Base-by-base conservation (phyloP, 2,888 invertebrate genomes). In the Tricholauxania praeusta region DNA sequence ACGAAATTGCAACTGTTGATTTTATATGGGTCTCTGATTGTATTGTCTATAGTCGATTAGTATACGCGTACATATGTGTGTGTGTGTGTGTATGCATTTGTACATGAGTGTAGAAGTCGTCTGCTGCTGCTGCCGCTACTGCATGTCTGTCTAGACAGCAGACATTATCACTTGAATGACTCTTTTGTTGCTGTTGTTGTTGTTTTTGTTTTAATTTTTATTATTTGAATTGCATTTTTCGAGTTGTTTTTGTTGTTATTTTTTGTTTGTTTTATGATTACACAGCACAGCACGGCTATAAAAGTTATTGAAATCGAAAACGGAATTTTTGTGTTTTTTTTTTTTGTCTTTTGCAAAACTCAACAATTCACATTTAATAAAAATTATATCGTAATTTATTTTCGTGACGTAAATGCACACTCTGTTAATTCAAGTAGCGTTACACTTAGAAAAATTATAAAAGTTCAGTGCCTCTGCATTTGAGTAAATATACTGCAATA, bases 131-230 rank as follows among this genome's bases (percentile, higher is more conserved):
- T 64, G 59, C 48, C 55, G 59, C 17, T 55, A 52, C 14, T 71
- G 63, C 32, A 17, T 57, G 71, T 57, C 12, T 55, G 78, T 79
- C 78, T 79, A 78, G 78, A 78, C 78, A 76, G 72, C 64, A 75
- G 76, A 77, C 77, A 75, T 77, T 77, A 78, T 78, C 76, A 74
- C 75, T 76, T 77, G 71, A 77, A 74, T 76, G 76, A 63, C 71
- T 72, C 71, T 73, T 72, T 73, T 76, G 76, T 78, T 74, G 72
- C 74, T 75, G 76, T 66, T 72, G 52, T 71, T 65, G 60, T 62
- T 69, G 47, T 59, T 74, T 49, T 63, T 64, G 47, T 52, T 72
- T 68, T 47, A 14, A 71, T 63, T 63, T 63, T 72, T 69, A 63
- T 57, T 51, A 47, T 32, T 60, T 49, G 32, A 22, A 69, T 32